Conservation (phyloP, 2,113 vertebrate genomes). For the Cinclus cinclus region DNA sequence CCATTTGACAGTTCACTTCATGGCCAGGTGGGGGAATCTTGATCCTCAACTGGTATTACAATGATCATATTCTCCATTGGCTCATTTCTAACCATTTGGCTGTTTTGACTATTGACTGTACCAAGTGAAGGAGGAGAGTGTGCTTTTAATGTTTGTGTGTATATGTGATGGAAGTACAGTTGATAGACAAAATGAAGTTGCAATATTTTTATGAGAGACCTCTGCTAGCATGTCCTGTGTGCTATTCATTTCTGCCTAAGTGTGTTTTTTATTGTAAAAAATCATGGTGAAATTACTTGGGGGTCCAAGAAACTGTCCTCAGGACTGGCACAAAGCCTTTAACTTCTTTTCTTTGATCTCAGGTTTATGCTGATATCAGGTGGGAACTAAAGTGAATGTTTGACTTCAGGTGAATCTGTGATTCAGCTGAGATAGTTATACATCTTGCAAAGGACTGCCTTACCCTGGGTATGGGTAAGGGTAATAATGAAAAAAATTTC, state of each 20-base stretch:
- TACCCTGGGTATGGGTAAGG: background rate
- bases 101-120: conserved; percentile 68
- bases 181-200: conserved; percentile 46
- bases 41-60: background rate
- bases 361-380: background rate
- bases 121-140: background rate
- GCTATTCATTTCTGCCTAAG: conserved; percentile 51
- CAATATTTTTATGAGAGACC: conserved; percentile 76
- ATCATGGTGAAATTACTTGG: background rate
- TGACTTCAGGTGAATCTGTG: background rate
- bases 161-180: conserved; percentile 34
- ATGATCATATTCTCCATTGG: background rate
- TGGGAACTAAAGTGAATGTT: background rate
- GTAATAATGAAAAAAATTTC: background rate
- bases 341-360: background rate
- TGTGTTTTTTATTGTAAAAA: conserved; percentile 46
- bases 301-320: conserved; percentile 29
- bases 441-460: background rate
- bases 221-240: conserved; percentile 75
- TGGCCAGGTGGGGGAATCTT: conserved; percentile 1
- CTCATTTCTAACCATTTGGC: background rate
- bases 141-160: background rate
- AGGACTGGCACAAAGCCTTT: background rate
- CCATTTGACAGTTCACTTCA: conserved; percentile 21
- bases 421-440: background rate